Base-by-base conservation (phyloP, 2,113 vertebrate genomes). In the Nicator chloris region DNA sequence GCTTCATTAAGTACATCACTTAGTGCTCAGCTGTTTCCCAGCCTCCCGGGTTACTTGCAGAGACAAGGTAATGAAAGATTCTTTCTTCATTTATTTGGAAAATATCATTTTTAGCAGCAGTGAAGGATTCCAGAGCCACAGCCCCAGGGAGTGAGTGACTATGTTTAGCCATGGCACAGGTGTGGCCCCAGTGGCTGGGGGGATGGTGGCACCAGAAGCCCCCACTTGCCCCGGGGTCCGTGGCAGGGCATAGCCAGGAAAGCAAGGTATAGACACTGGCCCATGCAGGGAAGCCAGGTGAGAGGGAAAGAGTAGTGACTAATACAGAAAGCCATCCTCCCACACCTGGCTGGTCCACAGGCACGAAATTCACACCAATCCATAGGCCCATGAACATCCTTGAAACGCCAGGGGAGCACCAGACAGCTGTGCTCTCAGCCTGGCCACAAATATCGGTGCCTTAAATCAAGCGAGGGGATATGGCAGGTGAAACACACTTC, bases 361-460 rank as follows among this genome's bases (percentile, higher is more conserved):
- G n/a, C 4, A 2, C 10, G 13, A 50, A 53, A 39, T 21, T 61
- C 64, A 56, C 75, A n/a, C 9, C 6, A 23, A 44, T 13, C 27
- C 2, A 0, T 8, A 21, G 71, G 30, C 45, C 27, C 3, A 0
- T 5, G 33, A 79, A n/a, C 42, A 68, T 35, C 31, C 50, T 20
- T 13, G 37, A 39, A 59, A 24, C 30, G 28, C 28, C 45, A 11
- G 71, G 27, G 44, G 23, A 59, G 14, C 39, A 33, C 15, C 42
- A n/a, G 37, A 23, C 30, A 45, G 42, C n/a, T 6, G 2, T 5
- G 13, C 66, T 68, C 53, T 17, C 8, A 6, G 14, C 47, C 44
- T 17, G 23, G 59, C 14, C 0, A 0, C 45, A 69, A 47, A 33
- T 10, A 26, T 24, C 1, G 0, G 24, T 40, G 42, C 39, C 57